These are phyloP conservation scores for Planococcus citri DNA, from an alignment of 1,140 invertebrate species.

Conservation along the genomic window DNA sequence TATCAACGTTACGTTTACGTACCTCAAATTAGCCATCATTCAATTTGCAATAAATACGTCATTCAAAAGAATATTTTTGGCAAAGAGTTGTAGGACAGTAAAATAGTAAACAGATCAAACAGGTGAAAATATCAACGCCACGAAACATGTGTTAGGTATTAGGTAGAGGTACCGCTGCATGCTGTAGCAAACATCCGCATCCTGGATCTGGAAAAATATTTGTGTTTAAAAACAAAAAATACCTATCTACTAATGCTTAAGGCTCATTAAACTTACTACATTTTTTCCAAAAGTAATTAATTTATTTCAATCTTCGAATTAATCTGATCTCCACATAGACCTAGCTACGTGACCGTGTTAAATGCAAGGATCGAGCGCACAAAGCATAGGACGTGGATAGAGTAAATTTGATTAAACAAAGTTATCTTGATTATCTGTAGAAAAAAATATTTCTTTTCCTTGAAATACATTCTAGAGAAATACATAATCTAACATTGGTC, in stretches of 20 bases:
- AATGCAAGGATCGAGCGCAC: not conserved
- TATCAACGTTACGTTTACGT: not conserved
- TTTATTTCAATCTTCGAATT: not conserved
- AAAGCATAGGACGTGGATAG: not conserved
- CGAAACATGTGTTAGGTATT: too few relatives aligned
- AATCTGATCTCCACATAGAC: not conserved
- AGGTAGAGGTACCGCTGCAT: not conserved
- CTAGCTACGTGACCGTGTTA: not conserved
- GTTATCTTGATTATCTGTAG: too few relatives aligned
- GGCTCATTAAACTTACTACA: not conserved
- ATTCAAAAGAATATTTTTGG: not conserved
- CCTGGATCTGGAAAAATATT: too few relatives aligned
- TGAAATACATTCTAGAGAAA: too few relatives aligned
- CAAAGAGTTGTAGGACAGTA: not conserved
- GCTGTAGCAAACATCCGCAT: not conserved
- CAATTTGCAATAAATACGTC: not conserved
- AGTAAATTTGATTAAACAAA: not conserved
- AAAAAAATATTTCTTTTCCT: too few relatives aligned
- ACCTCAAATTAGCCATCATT: not conserved
- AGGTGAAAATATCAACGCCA: not conserved
- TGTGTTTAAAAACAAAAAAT: too few relatives aligned
- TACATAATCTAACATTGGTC: too few relatives aligned
- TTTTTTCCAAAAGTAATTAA: not conserved
- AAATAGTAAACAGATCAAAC: not conserved
- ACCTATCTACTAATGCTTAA: too few relatives aligned